Evolutionary conservation across 1,140 invertebrate genomes (phyloP).

Genomic region (Zelostemma sp.): DNA sequence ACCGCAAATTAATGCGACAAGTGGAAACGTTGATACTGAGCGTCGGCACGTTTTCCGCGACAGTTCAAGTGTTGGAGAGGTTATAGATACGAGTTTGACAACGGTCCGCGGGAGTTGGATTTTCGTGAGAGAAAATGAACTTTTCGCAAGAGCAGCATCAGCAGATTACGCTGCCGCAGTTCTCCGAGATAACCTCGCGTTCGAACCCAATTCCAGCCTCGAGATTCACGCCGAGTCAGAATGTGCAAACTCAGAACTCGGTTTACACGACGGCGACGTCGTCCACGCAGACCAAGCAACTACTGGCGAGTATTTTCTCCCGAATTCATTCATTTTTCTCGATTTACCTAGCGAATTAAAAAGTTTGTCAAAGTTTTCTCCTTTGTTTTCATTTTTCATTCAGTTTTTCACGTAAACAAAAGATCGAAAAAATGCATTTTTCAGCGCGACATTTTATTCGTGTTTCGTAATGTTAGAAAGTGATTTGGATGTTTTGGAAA

Average conservation of each 20-base stretch:
- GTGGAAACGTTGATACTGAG: not conserved
- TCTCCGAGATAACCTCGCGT: conserved; percentile 58
- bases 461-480: too few species aligned
- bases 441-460: too few species aligned
- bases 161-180: conserved; percentile 60
- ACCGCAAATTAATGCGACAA: not conserved
- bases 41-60: not conserved
- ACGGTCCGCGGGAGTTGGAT: not conserved
- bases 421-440: too few species aligned
- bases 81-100: conserved; percentile 26
- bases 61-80: conserved; percentile 19
- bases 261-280: conserved; percentile 57
- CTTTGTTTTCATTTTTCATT: too few species aligned
- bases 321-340: too few species aligned
- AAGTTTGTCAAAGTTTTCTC: too few species aligned
- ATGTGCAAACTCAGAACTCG: conserved; percentile 45
- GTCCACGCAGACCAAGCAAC: conserved; percentile 53
- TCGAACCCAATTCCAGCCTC: conserved; percentile 45
- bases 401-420: too few species aligned
- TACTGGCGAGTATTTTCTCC: conserved; percentile 50
- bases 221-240: conserved; percentile 44
- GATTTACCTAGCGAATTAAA: too few species aligned
- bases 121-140: conserved; percentile 54
- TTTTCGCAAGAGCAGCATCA: conserved; percentile 53
- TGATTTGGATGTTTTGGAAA: too few species aligned